Conservation (phyloP, 2,797 vertebrate genomes). For the Gila robusta region DNA sequence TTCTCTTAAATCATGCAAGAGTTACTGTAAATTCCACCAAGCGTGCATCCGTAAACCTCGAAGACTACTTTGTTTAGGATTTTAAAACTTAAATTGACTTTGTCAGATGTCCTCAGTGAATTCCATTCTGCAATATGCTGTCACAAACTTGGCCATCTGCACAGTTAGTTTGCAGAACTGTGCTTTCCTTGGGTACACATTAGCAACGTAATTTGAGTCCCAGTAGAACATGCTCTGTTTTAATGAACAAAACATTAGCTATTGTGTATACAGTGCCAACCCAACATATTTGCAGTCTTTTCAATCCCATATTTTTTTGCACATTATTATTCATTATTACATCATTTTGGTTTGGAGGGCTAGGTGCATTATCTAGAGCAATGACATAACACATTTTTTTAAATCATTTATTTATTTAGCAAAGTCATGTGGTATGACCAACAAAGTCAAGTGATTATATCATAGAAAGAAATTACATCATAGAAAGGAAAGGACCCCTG, state of each 20-base stretch:
- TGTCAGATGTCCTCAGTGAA: conserved; percentile 59
- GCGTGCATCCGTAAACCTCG: conserved; percentile 63
- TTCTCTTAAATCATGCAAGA: conserved; percentile 66
- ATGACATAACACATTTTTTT: background rate
- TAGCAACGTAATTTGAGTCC: conserved; percentile 57
- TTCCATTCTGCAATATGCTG: conserved; percentile 61
- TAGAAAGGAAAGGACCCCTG: background rate
- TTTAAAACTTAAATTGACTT: conserved; percentile 73
- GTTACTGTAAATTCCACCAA: conserved; percentile 64
- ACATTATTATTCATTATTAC: background rate
- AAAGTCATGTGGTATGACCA: background rate
- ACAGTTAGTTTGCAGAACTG: conserved; percentile 63
- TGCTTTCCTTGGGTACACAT: conserved; percentile 65
- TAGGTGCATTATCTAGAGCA: background rate
- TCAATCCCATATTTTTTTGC: background rate
- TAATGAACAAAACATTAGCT: conserved; percentile 49
- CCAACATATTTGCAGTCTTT: background rate
- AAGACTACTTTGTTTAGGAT: conserved; percentile 69
- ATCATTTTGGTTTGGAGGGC: background rate
- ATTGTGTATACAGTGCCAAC: conserved; percentile 22
- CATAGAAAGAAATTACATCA: background rate
- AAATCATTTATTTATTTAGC: background rate
- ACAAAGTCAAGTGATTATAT: background rate
- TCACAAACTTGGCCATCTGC: conserved; percentile 68
- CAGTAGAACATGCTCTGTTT: conserved; percentile 58